A percentile compares a stretch with the other conserved stretches of the same genome.
Conservation (phyloP, 2,113 vertebrate genomes). For the Tachycineta bicolor region DNA sequence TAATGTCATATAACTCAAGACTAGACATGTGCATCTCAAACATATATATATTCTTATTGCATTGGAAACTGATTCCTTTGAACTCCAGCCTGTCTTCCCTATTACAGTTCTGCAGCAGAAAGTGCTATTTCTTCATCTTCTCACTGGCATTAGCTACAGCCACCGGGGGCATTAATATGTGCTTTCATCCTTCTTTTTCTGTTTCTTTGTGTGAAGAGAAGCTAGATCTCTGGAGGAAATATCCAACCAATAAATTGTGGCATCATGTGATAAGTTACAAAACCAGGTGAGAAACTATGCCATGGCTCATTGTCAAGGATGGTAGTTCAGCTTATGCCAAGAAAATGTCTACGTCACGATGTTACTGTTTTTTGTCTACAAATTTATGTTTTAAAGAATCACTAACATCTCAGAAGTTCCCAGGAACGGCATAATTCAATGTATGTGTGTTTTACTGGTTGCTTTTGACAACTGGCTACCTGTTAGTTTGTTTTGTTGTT, state of each 20-base stretch:
- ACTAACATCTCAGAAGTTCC: neutral
- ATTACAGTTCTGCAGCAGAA: neutral
- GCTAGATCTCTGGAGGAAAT: neutral
- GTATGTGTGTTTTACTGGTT: neutral
- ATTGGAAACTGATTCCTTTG: neutral
- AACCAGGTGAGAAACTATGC: neutral
- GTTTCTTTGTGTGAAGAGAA: neutral
- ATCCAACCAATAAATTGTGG: neutral
- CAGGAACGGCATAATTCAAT: neutral
- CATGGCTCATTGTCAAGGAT: neutral
- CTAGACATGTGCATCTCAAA: neutral
- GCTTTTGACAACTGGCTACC: neutral
- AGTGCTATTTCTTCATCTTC: neutral
- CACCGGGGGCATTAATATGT: neutral
- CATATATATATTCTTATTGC: neutral
- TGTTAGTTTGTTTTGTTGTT: conserved; percentile 10
- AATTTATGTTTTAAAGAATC: neutral
- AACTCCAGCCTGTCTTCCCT: neutral
- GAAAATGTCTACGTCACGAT: neutral
- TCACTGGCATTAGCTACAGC: neutral
- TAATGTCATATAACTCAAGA: neutral
- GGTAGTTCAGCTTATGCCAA: neutral
- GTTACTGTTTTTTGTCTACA: neutral
- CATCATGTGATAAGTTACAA: neutral
- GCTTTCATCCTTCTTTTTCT: neutral